Conservation (phyloP, 2,113 vertebrate genomes). For the Vulpes vulpes region DNA sequence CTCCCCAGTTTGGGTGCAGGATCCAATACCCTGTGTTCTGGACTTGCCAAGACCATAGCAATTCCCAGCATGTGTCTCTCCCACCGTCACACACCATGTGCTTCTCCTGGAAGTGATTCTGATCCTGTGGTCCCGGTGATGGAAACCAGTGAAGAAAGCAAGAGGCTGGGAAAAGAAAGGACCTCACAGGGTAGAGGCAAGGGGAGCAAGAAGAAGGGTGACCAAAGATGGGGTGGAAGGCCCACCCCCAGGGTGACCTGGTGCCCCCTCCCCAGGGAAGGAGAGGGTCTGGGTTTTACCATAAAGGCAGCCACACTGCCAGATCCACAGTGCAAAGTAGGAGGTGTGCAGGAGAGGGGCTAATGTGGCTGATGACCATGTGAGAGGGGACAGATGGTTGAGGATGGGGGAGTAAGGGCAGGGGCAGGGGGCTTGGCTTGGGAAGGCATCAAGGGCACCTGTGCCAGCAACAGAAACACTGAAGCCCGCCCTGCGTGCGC, state of each 20-base stretch:
- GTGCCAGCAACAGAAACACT: too few relatives aligned
- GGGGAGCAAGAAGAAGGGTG: rapidly evolving
- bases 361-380: too few relatives aligned
- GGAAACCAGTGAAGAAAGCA: background rate
- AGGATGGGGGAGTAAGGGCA: rapidly evolving
- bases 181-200: background rate
- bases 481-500: background rate
- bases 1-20: too few relatives aligned
- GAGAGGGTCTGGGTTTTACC: background rate
- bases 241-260: rapidly evolving
- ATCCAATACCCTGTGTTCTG: background rate
- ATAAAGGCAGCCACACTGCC: too few relatives aligned
- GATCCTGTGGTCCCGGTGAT: background rate
- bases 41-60: too few relatives aligned
- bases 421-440: rapidly evolving
- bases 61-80: background rate
- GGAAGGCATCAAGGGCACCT: background rate
- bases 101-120: background rate
- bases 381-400: background rate
- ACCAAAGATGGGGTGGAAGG: background rate
- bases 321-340: background rate
- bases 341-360: background rate
- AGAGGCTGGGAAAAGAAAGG: background rate
- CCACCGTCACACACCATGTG: rapidly evolving
- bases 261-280: background rate